A percentile compares a stretch with the other conserved stretches of the same genome.
Evolutionary conservation across 2,113 vertebrate species (phyloP).

Genomic region (Bucco capensis): DNA sequence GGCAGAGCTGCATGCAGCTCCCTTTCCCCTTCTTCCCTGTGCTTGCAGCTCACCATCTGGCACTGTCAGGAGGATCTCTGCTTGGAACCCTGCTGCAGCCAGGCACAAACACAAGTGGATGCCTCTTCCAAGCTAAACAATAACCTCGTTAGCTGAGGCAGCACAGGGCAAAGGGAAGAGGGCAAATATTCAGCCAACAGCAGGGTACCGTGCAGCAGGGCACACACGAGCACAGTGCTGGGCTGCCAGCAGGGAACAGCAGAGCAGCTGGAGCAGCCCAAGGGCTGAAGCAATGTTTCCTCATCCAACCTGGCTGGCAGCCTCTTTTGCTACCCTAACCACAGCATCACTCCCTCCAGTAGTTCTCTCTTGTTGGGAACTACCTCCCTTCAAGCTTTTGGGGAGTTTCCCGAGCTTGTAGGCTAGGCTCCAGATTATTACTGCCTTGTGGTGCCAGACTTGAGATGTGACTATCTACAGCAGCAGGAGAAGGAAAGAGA

Average conservation of each 20-base stretch:
- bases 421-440: neutral
- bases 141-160: neutral
- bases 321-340: neutral
- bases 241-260: neutral
- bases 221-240: fast-evolving
- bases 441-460: neutral
- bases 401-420: neutral
- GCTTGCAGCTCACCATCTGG: conserved; percentile 6
- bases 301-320: neutral
- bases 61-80: neutral
- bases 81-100: neutral
- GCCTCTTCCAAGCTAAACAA: neutral
- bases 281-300: fast-evolving
- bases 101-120: neutral
- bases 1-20: neutral
- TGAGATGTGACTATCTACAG: fast-evolving
- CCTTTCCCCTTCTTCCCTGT: neutral
- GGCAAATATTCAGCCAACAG: neutral
- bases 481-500: neutral
- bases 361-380: neutral
- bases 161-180: neutral
- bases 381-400: neutral
- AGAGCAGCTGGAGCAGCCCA: neutral
- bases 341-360: neutral
- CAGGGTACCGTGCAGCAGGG: neutral